Evolutionary conservation across 2,888 invertebrate species (phyloP), one percentile per base, ranked within the genome.

Genomic region (Schrankia costaestrigalis): DNA sequence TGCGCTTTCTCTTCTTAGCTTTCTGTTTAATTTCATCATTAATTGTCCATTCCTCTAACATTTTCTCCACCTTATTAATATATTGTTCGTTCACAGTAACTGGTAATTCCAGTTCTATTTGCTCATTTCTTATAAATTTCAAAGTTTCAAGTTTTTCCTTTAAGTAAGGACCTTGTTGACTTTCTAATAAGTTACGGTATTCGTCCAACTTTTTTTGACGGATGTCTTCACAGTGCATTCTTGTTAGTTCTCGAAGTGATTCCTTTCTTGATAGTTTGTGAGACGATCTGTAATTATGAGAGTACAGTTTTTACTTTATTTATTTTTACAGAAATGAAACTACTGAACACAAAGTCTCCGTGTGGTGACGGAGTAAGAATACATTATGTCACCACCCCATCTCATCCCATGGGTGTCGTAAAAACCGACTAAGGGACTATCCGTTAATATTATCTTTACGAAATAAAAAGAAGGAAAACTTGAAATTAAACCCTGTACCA

Each of bases 81-180:
- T 94, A 92, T 47, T 92, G 90, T 38, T 92, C 89, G 0, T 89
- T 90, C 0, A 95, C 89, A 0, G 94, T 93, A 0, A 93, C 83
- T 1, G 89, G 78, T 1, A 93, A 67, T 30, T 92, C 89, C 38
- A 92, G 90, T 7, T 91, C 91, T 26, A 89, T 78, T 68, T 96
- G 95, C 71, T 95, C 94, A 42, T 90, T 89, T 19, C 91, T 89
- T n/a, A 96, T 94, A 61, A 93, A 93, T 42, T 90, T 79, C 1
- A 97, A 72, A 11, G 92, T 90, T 26, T 91, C 89, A 1, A 93
- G 85, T 69, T 97, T 97, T 32, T 94, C 91, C 63, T 90, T 86
- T 11, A 94, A 81, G 68, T 94, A 97, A 0, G 89, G 88, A 5
- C 92, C 92, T 67, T 96, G 93, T 67, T 96, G 91, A 6, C 82